A percentile compares a stretch with the other conserved stretches of the same genome.
phyloP scores from a whole-genome alignment of 2,888 invertebrate genomes.

The Panzeria rudis region DNA sequence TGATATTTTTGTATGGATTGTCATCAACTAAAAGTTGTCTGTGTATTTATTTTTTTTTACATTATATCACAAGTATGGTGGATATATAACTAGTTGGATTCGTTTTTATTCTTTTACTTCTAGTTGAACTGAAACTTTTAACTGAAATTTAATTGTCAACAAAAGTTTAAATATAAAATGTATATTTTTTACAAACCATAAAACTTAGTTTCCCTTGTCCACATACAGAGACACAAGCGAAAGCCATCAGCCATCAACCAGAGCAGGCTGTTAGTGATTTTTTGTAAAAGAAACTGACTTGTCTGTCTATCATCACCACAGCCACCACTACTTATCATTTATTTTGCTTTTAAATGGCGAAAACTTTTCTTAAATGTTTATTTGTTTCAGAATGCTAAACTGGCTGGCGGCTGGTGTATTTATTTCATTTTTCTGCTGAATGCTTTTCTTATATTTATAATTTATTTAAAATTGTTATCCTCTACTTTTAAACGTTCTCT shows the following conservation, averaged over 20 bases:
- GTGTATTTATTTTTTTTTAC: neutral
- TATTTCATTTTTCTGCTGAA: neutral
- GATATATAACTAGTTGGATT: neutral
- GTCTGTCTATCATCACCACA: neutral
- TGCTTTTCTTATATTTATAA: conserved; percentile 32
- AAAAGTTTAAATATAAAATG: conserved; percentile 63
- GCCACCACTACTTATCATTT: conserved; percentile 5
- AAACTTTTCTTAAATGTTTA: conserved; percentile 33
- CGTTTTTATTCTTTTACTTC: conserved; percentile 5
- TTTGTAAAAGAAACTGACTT: neutral
- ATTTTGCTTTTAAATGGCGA: conserved; percentile 15
- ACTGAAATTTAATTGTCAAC: conserved; percentile 65
- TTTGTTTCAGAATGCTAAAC: conserved; percentile 34
- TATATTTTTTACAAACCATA: conserved; percentile 52
- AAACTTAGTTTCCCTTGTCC: conserved; percentile 48
- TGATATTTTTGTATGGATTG: conserved; percentile 27
- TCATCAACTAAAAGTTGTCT: conserved; percentile 35
- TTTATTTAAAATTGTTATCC: conserved; percentile 47
- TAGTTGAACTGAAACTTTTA: conserved; percentile 32
- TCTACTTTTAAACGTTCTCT: neutral
- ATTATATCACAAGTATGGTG: neutral
- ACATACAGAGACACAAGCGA: neutral
- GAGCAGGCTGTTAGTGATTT: neutral
- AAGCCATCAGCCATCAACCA: neutral
- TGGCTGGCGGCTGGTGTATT: conserved; percentile 23